A percentile compares a stretch with the other conserved stretches of the same genome.
Conservation (phyloP, 2,888 invertebrate genomes). For the Cheilosia urbana region DNA sequence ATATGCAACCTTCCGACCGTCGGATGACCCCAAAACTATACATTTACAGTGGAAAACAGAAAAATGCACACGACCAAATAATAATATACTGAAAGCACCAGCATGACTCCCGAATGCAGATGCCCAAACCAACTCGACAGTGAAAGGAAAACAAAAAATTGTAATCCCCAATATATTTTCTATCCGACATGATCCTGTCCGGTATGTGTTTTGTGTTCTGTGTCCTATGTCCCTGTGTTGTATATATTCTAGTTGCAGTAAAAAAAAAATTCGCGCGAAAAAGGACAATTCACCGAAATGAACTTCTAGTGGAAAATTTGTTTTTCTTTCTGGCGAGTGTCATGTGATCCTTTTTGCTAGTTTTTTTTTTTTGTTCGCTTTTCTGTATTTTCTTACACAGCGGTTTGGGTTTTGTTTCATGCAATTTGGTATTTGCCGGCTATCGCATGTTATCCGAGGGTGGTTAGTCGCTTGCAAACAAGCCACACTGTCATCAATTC, state of each 20-base stretch:
- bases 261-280: slow-evolving; percentile 43
- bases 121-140: slow-evolving; percentile 8
- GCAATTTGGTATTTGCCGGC: slow-evolving; percentile 3
- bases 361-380: slow-evolving; percentile 33
- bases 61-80: slow-evolving; percentile 57
- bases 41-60: slow-evolving; percentile 10
- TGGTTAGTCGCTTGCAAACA: slow-evolving; percentile 63
- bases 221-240: slow-evolving; percentile 34
- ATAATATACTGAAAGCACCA: slow-evolving; percentile 56
- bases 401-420: slow-evolving; percentile 42
- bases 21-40: slow-evolving; percentile 21
- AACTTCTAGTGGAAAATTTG: slow-evolving; percentile 59
- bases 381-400: slow-evolving; percentile 29
- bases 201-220: slow-evolving; percentile 62
- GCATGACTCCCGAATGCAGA: slow-evolving; percentile 51
- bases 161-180: slow-evolving; percentile 74
- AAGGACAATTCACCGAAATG: slow-evolving; percentile 56
- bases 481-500: slow-evolving; percentile 75
- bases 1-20: slow-evolving; percentile 32
- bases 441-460: slow-evolving; percentile 16
- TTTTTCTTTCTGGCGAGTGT: slow-evolving; percentile 57
- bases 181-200: slow-evolving; percentile 75
- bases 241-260: slow-evolving; percentile 38
- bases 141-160: slow-evolving; percentile 37
- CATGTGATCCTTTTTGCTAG: slow-evolving; percentile 56